Conservation (phyloP, 1,140 invertebrate genomes). For the Cyclargus thomasi region DNA sequence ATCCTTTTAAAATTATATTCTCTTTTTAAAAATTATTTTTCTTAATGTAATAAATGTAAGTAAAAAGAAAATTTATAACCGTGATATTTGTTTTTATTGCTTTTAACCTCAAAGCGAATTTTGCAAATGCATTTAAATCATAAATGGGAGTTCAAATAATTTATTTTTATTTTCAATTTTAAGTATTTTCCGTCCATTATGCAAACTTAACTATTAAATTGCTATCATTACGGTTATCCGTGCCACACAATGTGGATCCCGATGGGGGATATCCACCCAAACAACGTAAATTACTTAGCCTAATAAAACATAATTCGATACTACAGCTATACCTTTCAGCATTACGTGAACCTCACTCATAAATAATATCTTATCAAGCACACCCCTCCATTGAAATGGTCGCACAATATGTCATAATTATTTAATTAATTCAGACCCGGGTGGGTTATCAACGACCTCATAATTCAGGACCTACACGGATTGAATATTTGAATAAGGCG, state of each 20-base stretch:
- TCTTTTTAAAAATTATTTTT: no score
- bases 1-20: no score
- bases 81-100: not conserved
- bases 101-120: no score
- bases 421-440: slow-evolving; percentile 63
- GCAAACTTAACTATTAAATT: not conserved
- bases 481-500: slow-evolving; percentile 41
- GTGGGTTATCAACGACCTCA: slow-evolving; percentile 53
- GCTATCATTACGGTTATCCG: not conserved
- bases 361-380: slow-evolving; percentile 56
- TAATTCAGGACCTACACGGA: slow-evolving; percentile 54
- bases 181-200: not conserved
- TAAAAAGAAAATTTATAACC: no score
- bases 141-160: no score
- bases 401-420: slow-evolving; percentile 72
- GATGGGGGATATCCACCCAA: not conserved
- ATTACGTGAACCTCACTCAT: slow-evolving; percentile 26
- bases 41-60: no score
- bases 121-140: no score
- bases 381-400: slow-evolving; percentile 62
- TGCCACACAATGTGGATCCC: not conserved
- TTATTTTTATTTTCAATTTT: not conserved
- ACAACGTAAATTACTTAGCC: slow-evolving; percentile 1
- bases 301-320: slow-evolving; percentile 2
- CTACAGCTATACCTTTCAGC: slow-evolving; percentile 5